Evolutionary conservation across 2,113 vertebrate species (phyloP).

Genomic region (Grammomys surdaster): DNA sequence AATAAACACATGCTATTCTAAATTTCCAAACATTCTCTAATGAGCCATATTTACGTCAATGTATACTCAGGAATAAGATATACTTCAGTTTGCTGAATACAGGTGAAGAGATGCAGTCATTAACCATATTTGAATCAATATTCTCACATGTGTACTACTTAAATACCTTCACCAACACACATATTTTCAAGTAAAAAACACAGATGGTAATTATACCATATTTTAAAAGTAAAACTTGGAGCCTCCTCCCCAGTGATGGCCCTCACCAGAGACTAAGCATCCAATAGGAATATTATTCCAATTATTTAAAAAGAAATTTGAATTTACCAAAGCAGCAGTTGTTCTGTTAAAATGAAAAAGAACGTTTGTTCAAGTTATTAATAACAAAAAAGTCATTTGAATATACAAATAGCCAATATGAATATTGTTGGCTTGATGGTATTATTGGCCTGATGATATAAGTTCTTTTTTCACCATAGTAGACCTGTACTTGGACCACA

Average conservation of each 20-base stretch:
- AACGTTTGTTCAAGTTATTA: not conserved
- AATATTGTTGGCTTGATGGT: not conserved
- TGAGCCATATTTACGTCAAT: not conserved
- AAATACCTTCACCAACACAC: not conserved
- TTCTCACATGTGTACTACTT: not conserved
- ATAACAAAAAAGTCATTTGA: not conserved
- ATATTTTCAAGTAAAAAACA: not conserved
- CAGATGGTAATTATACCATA: not conserved
- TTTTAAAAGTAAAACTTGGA: not conserved
- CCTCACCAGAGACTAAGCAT: not conserved
- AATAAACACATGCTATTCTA: slow-evolving; percentile 30
- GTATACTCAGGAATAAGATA: not conserved
- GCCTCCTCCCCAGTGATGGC: not conserved
- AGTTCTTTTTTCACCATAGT: not conserved
- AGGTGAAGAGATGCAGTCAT: not conserved
- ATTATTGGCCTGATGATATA: not conserved
- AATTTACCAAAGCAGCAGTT: not conserved
- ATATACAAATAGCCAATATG: not conserved
- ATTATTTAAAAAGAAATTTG: not conserved
- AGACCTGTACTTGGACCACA: not conserved
- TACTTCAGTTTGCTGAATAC: not conserved
- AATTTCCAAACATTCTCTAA: not conserved
- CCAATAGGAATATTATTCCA: not conserved
- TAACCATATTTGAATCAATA: slow-evolving; percentile 9
- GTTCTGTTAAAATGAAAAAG: not conserved